Percentiles rank a stretch among this genome's conserved stretches.
phyloP scores from a whole-genome alignment of 1,140 invertebrate species.

The Thaumetopoea pityocampa region DNA sequence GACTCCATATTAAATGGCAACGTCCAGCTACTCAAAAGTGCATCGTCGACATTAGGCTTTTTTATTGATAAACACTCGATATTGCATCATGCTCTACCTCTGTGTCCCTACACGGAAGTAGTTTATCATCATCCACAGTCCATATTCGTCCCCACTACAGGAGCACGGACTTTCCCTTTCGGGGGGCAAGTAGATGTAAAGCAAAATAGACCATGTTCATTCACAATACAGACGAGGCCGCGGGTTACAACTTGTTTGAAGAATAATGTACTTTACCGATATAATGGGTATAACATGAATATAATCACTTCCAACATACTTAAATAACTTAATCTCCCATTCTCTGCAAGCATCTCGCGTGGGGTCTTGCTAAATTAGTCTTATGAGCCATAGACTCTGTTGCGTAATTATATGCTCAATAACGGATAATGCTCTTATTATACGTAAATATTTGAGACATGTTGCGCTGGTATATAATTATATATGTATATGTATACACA shows the following conservation, averaged over 20 bases:
- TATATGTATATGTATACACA: slow-evolving; percentile 26
- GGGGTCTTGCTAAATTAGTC: slow-evolving; percentile 10
- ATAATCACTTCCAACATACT: slow-evolving; percentile 11
- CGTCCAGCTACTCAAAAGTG: too few species aligned
- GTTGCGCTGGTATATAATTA: slow-evolving; percentile 16
- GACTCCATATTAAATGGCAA: too few species aligned
- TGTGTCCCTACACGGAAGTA: too few species aligned
- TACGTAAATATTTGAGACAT: slow-evolving; percentile 19
- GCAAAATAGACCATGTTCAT: too few species aligned
- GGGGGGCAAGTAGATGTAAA: too few species aligned
- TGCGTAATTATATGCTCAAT: slow-evolving; percentile 21
- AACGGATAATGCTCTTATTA: slow-evolving; percentile 23
- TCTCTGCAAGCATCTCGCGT: slow-evolving; percentile 5
- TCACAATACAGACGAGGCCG: too few species aligned
- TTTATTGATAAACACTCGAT: background rate
- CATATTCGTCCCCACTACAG: too few species aligned
- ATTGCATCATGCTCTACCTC: too few species aligned
- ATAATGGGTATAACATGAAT: background rate
- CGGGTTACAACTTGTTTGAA: background rate
- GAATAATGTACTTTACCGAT: slow-evolving; percentile 1
- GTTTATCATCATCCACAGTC: too few species aligned
- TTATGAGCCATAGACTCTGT: slow-evolving; percentile 9
- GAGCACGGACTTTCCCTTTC: too few species aligned
- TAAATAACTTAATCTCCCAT: slow-evolving; percentile 12
- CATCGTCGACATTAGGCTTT: too few species aligned